Percentiles rank a stretch among this genome's conserved stretches.
Conservation (phyloP, 1,140 invertebrate genomes). For the Nephila pilipes region DNA sequence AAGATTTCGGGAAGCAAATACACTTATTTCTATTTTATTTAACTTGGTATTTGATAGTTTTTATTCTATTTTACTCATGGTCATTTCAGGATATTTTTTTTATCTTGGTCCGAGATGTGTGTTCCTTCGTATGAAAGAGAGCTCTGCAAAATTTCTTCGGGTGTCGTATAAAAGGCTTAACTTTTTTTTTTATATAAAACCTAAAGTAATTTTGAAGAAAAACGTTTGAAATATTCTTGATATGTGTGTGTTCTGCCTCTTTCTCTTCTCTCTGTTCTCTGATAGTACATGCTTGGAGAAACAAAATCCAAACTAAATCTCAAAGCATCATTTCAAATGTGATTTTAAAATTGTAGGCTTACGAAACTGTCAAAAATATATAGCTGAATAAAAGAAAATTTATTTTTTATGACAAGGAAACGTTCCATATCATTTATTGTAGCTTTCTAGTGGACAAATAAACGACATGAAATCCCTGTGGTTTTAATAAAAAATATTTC, state of each 20-base stretch:
- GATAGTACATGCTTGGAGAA: background rate
- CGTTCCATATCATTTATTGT: too few species aligned
- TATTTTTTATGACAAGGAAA: background rate
- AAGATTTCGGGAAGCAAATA: background rate
- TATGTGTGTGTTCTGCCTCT: too few species aligned
- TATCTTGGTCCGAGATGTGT: background rate
- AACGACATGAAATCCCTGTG: too few species aligned
- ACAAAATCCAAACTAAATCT: background rate
- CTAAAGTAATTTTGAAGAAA: background rate
- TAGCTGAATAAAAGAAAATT: background rate
- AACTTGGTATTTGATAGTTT: conserved; percentile 34
- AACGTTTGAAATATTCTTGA: background rate
- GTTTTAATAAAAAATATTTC: too few species aligned
- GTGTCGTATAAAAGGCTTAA: conserved; percentile 1
- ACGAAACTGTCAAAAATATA: background rate
- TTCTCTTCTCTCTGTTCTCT: too few species aligned
- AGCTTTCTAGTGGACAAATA: too few species aligned
- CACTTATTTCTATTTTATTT: conserved; percentile 45
- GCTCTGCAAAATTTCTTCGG: background rate
- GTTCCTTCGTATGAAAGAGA: background rate
- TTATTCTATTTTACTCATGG: conserved; percentile 15
- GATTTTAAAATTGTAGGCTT: background rate
- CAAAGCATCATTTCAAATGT: background rate
- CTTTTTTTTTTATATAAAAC: background rate
- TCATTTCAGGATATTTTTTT: conserved; percentile 4